Percentiles rank a stretch among this genome's conserved stretches.
phyloP scores from a whole-genome alignment of 2,797 vertebrate species.

The Xyrichtys novacula region DNA sequence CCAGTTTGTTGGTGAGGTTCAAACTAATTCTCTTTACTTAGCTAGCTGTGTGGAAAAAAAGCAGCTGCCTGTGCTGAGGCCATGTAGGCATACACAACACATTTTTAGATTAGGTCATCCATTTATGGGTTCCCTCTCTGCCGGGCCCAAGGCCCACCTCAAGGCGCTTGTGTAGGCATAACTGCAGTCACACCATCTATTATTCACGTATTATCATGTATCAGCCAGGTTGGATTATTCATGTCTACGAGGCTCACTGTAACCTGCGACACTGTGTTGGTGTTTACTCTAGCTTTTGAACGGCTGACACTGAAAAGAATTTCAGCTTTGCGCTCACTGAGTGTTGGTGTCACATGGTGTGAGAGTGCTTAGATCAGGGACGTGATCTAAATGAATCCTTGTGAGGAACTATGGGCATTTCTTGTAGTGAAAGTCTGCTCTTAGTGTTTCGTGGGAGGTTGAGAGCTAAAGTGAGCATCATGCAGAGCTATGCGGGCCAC shows the following conservation, averaged over 20 bases:
- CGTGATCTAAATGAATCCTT: slow-evolving; percentile 26
- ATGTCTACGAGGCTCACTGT: slow-evolving; percentile 69
- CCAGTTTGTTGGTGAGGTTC: slow-evolving; percentile 73
- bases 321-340: background rate
- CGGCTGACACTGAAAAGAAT: slow-evolving; percentile 22
- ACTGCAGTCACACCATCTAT: slow-evolving; percentile 80
- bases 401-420: slow-evolving; percentile 8
- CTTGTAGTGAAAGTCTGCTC: slow-evolving; percentile 13
- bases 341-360: slow-evolving; percentile 38
- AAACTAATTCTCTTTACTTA: slow-evolving; percentile 83
- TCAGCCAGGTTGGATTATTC: slow-evolving; percentile 82
- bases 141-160: slow-evolving; percentile 65
- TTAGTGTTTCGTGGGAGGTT: slow-evolving; percentile 12
- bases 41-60: slow-evolving; percentile 49
- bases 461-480: slow-evolving; percentile 43
- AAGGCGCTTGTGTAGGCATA: slow-evolving; percentile 67
- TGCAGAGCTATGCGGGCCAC: slow-evolving; percentile 19
- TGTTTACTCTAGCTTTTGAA: slow-evolving; percentile 36
- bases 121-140: slow-evolving; percentile 73
- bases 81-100: slow-evolving; percentile 66
- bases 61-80: slow-evolving; percentile 45
- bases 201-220: slow-evolving; percentile 85
- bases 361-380: slow-evolving; percentile 19
- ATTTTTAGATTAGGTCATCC: slow-evolving; percentile 81
- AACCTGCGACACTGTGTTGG: slow-evolving; percentile 43